Conservation (phyloP, 1,140 invertebrate genomes). For the Aphidius gifuensis region DNA sequence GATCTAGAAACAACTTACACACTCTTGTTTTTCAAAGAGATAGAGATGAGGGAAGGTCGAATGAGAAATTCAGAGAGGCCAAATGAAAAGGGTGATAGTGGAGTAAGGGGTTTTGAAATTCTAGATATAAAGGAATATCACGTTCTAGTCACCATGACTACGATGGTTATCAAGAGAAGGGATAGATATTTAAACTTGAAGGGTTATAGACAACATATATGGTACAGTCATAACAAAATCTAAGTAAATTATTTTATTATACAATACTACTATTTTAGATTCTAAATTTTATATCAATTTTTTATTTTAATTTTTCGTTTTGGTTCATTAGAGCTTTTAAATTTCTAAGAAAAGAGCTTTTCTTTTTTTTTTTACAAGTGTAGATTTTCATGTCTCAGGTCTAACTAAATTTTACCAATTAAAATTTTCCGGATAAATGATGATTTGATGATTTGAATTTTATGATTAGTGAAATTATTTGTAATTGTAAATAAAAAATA, state of each 20-base stretch:
- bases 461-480: no score
- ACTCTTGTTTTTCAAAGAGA: conserved; percentile 45
- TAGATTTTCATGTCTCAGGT: no score
- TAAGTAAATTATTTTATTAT: conserved; percentile 31
- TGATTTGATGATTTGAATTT: no score
- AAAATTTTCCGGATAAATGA: no score
- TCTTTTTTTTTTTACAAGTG: no score
- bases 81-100: conserved; percentile 30
- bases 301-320: no score
- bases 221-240: conserved; percentile 50
- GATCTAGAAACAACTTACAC: background rate
- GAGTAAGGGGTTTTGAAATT: conserved; percentile 23
- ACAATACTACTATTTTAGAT: no score
- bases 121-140: conserved; percentile 37
- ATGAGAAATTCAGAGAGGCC: conserved; percentile 29
- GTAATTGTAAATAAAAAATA: no score
- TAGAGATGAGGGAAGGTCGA: conserved; percentile 25
- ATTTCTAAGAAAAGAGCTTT: no score
- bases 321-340: no score
- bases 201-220: conserved; percentile 32
- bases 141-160: conserved; percentile 46
- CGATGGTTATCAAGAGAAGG: conserved; percentile 35
- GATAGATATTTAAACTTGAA: conserved; percentile 44
- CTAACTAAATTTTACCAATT: no score
- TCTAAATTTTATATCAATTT: no score